A percentile compares a stretch with the other conserved stretches of the same genome.
Conservation (phyloP, 2,797 vertebrate species). For the Coracias cyanogaster region DNA sequence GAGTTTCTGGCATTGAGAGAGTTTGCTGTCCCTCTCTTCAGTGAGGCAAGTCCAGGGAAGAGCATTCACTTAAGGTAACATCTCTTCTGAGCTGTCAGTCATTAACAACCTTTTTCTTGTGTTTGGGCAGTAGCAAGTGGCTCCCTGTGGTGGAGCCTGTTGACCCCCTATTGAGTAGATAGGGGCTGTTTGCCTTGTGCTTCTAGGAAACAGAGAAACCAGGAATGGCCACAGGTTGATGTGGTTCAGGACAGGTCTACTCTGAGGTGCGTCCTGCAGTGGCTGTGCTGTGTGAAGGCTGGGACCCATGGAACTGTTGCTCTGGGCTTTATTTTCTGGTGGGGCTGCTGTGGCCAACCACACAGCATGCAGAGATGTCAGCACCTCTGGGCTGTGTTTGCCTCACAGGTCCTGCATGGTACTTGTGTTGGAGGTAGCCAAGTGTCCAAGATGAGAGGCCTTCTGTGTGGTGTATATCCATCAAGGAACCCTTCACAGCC, state of each 20-base stretch:
- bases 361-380: rapidly evolving
- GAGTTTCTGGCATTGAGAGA: not conserved
- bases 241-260: not conserved
- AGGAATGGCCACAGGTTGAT: not conserved
- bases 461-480: not conserved
- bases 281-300: rapidly evolving
- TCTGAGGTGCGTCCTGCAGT: not conserved
- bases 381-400: not conserved
- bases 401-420: rapidly evolving
- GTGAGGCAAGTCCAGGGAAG: not conserved
- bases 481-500: not conserved
- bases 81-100: not conserved
- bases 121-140: not conserved
- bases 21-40: not conserved
- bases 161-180: not conserved
- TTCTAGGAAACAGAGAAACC: not conserved
- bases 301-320: not conserved
- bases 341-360: rapidly evolving
- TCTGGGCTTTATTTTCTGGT: not conserved
- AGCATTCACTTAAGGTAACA: not conserved
- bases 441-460: not conserved
- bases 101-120: not conserved
- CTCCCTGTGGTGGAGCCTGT: not conserved
- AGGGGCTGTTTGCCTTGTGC: not conserved
- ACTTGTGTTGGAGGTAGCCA: not conserved